phyloP scores from a whole-genome alignment of 2,888 invertebrate species.

The Sesamia inferens region DNA sequence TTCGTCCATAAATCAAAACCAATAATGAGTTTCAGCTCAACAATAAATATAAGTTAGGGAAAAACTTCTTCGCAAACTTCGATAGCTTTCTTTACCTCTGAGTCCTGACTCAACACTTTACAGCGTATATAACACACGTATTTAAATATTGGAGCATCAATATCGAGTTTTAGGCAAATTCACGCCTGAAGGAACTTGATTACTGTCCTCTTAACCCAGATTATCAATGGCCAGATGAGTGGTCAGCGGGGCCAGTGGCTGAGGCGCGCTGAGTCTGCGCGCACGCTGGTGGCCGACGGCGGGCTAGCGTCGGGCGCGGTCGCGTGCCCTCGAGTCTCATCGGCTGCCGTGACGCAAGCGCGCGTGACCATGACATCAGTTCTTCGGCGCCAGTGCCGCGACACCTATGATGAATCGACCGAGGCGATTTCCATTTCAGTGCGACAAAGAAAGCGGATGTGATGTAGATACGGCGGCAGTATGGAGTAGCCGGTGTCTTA shows the following conservation, averaged over 20 bases:
- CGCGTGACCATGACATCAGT: conserved; percentile 85
- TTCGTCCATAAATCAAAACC: conserved; percentile 52
- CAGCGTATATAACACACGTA: conserved; percentile 4
- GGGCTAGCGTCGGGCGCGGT: conserved; percentile 40
- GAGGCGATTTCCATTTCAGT: conserved; percentile 72
- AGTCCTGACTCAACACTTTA: background rate
- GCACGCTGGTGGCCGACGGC: conserved; percentile 62
- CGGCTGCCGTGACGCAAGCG: conserved; percentile 78
- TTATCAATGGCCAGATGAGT: conserved; percentile 72
- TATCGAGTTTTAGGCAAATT: conserved; percentile 54
- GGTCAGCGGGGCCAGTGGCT: conserved; percentile 75
- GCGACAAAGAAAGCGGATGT: conserved; percentile 64
- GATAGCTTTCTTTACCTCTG: conserved; percentile 19
- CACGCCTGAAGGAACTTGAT: conserved; percentile 59
- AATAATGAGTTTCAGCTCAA: conserved; percentile 38
- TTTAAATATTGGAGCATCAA: conserved; percentile 6
- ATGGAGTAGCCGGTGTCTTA: conserved; percentile 46
- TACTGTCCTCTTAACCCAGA: conserved; percentile 70
- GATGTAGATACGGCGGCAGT: conserved; percentile 52
- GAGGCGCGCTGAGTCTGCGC: conserved; percentile 65
- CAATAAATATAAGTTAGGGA: conserved; percentile 28
- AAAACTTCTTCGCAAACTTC: conserved; percentile 17
- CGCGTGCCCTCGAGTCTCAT: conserved; percentile 54
- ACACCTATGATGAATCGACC: conserved; percentile 77
- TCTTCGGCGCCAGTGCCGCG: conserved; percentile 72